phyloP scores from a whole-genome alignment of 2,888 invertebrate species.

The Andrena hattorfiana region DNA sequence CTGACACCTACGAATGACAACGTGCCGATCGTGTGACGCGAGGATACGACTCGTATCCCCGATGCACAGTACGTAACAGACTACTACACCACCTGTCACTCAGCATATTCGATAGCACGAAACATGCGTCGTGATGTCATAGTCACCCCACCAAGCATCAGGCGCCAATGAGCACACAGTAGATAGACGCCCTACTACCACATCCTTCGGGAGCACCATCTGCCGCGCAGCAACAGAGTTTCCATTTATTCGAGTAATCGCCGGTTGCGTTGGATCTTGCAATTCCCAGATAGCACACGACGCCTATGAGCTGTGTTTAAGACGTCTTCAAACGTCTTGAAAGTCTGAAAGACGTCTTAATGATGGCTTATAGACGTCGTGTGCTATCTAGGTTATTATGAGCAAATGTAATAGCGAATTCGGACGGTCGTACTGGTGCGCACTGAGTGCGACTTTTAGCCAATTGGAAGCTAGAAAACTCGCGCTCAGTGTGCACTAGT shows the following conservation, averaged over 20 bases:
- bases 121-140: constrained; percentile 80
- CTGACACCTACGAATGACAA: constrained; percentile 77
- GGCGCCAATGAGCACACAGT: constrained; percentile 44
- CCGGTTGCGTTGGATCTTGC: neutral
- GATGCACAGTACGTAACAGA: constrained; percentile 43
- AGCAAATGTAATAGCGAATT: no score
- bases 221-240: neutral
- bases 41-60: constrained; percentile 41
- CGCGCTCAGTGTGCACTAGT: no score
- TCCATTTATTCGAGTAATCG: neutral
- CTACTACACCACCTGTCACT: constrained; percentile 83
- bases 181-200: neutral
- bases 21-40: constrained; percentile 74
- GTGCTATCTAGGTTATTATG: no score
- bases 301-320: no score
- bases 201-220: neutral
- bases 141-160: constrained; percentile 48
- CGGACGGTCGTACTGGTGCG: no score
- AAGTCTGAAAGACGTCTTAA: no score
- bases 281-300: no score
- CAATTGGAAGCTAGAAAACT: no score
- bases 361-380: no score
- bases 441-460: no score
- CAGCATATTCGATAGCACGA: constrained; percentile 80
- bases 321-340: no score